These are phyloP conservation scores for Leptonema lineaticorne DNA, from an alignment of 1,140 invertebrate genomes.

Conservation along the genomic window DNA sequence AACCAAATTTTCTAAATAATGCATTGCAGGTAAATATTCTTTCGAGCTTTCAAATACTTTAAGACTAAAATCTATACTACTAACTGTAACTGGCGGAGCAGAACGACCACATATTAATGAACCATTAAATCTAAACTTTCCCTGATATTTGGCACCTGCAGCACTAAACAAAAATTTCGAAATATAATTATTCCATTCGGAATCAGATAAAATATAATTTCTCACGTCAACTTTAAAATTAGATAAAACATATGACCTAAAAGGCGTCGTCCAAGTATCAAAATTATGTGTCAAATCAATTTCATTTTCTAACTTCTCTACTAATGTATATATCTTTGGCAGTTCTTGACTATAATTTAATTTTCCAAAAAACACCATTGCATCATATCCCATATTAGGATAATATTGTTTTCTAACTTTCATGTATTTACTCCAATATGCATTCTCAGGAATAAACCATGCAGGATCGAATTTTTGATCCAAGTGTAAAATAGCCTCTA, in stretches of 20 bases:
- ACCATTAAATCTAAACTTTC: constrained; percentile 65
- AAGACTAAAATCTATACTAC: constrained; percentile 65
- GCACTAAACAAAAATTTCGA: constrained; percentile 72
- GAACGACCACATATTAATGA: constrained; percentile 63
- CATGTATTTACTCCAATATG: constrained; percentile 69
- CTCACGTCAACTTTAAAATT: constrained; percentile 55
- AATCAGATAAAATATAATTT: constrained; percentile 52
- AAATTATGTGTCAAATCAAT: constrained; percentile 58
- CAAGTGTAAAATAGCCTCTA: constrained; percentile 61
- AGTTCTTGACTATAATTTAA: constrained; percentile 68
- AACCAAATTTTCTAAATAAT: constrained; percentile 60
- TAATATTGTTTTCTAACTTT: constrained; percentile 58
- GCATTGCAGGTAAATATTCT: constrained; percentile 75
- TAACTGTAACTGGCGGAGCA: constrained; percentile 58
- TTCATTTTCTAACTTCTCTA: constrained; percentile 56
- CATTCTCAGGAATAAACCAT: constrained; percentile 73
- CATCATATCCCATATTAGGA: constrained; percentile 64
- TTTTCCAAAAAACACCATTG: constrained; percentile 67
- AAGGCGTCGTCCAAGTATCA: constrained; percentile 64
- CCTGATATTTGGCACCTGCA: constrained; percentile 66
- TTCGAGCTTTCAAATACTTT: constrained; percentile 60
- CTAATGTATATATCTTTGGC: constrained; percentile 59
- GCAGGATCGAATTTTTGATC: constrained; percentile 76
- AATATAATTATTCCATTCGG: constrained; percentile 61
- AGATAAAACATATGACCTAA: constrained; percentile 61